Evolutionary conservation across 2,888 invertebrate genomes (phyloP).

Genomic region (Lamproptera curius): DNA sequence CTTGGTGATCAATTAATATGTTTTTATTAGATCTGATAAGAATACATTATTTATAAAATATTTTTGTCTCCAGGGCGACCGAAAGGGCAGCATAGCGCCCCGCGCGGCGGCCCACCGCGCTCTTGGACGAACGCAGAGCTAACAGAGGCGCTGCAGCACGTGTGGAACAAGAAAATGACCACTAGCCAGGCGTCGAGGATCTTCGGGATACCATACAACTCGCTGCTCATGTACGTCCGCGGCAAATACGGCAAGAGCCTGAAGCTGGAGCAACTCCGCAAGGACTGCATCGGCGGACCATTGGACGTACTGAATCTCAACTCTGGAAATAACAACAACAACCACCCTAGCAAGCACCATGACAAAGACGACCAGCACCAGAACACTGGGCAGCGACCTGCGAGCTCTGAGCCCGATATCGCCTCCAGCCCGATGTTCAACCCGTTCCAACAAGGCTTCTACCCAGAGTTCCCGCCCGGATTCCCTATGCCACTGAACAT

Average conservation of each 20-base stretch:
- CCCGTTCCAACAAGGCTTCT: conserved; percentile 88
- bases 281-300: conserved; percentile 91
- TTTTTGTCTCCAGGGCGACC: conserved; percentile 82
- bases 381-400: conserved; percentile 74
- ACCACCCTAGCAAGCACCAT: conserved; percentile 74
- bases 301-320: conserved; percentile 84
- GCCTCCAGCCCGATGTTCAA: conserved; percentile 84
- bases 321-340: conserved; percentile 79
- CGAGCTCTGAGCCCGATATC: conserved; percentile 83
- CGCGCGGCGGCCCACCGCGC: conserved; percentile 92
- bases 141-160: conserved; percentile 93
- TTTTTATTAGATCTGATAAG: too few relatives aligned
- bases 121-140: conserved; percentile 96
- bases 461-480: conserved; percentile 88
- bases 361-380: conserved; percentile 72
- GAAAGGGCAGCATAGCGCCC: conserved; percentile 94
- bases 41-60: not conserved
- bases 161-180: conserved; percentile 98
- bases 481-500: conserved; percentile 92
- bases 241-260: conserved; percentile 96
- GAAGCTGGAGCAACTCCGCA: conserved; percentile 91
- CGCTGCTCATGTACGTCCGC: conserved; percentile 93
- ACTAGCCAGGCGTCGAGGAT: conserved; percentile 94
- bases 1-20: too few relatives aligned
- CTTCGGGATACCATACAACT: conserved; percentile 96